Evolutionary conservation across 2,797 vertebrate genomes (phyloP).

Genomic region (Centropyge bicolor): DNA sequence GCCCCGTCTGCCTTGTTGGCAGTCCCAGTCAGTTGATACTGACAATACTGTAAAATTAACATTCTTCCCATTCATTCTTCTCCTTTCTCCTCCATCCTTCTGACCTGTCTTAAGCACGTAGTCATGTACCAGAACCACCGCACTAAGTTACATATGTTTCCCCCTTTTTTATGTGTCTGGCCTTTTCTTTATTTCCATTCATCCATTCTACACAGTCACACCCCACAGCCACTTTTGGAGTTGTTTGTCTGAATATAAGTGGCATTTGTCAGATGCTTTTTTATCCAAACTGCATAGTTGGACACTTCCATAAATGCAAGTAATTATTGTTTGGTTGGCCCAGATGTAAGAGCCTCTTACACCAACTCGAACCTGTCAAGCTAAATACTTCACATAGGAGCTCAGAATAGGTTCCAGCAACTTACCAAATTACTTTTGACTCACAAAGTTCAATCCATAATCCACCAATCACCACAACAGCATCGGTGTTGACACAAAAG

Average conservation of each 20-base stretch:
- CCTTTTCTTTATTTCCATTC: conserved; percentile 40
- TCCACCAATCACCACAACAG: conserved; percentile 46
- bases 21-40: conserved; percentile 30
- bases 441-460: conserved; percentile 44
- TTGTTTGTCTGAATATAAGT: conserved; percentile 46
- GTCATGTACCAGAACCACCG: conserved; percentile 33
- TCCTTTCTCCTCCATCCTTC: conserved; percentile 38
- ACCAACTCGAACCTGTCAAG: conserved; percentile 34
- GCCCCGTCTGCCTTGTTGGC: conserved; percentile 38
- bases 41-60: conserved; percentile 57
- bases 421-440: conserved; percentile 51
- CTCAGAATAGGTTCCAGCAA: conserved; percentile 44
- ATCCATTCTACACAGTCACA: conserved; percentile 26
- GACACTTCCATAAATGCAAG: conserved; percentile 13
- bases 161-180: not conserved
- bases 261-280: conserved; percentile 20
- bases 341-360: conserved; percentile 15
- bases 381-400: conserved; percentile 34
- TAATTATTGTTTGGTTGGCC: conserved; percentile 30
- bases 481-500: conserved; percentile 49
- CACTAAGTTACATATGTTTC: conserved; percentile 21
- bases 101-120: conserved; percentile 40
- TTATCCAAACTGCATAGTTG: conserved; percentile 32
- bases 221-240: conserved; percentile 23
- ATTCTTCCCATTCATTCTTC: conserved; percentile 49